phyloP scores from a whole-genome alignment of 2,888 invertebrate genomes.

The Beris chalybata region DNA sequence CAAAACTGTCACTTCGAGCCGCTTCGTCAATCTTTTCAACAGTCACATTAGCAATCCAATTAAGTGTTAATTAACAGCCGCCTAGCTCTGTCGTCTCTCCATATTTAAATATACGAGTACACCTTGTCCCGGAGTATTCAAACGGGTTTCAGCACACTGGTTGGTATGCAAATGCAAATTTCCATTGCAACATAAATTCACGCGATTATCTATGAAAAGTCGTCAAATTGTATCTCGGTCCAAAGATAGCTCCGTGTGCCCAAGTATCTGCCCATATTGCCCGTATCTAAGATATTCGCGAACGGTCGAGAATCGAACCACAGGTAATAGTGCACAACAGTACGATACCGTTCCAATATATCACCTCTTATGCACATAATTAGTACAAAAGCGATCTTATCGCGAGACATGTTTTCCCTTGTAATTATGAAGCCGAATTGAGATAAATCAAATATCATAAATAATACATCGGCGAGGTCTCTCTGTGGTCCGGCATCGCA shows the following conservation, averaged over 20 bases:
- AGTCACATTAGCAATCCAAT: background rate
- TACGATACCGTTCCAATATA: constrained; percentile 31
- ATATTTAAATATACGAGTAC: constrained; percentile 6
- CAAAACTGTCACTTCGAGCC: no score
- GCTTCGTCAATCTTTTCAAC: no score
- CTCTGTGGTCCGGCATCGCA: constrained; percentile 8
- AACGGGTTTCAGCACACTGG: constrained; percentile 24
- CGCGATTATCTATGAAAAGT: constrained; percentile 20
- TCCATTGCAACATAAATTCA: constrained; percentile 22
- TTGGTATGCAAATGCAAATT: constrained; percentile 17
- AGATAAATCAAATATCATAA: constrained; percentile 36
- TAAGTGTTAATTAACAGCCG: constrained; percentile 20
- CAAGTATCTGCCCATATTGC: background rate
- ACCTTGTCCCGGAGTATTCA: background rate
- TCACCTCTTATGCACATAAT: constrained; percentile 34
- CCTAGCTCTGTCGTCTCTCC: constrained; percentile 6
- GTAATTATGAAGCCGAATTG: constrained; percentile 35
- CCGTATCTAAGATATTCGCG: background rate
- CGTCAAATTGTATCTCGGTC: constrained; percentile 8
- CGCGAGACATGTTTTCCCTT: constrained; percentile 28
- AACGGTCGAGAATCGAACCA: background rate
- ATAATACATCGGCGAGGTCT: constrained; percentile 25
- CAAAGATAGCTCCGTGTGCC: background rate
- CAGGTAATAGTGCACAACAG: background rate
- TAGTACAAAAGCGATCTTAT: constrained; percentile 33